Evolutionary conservation across 2,113 vertebrate genomes (phyloP).

Genomic region (Pao palembangensis): DNA sequence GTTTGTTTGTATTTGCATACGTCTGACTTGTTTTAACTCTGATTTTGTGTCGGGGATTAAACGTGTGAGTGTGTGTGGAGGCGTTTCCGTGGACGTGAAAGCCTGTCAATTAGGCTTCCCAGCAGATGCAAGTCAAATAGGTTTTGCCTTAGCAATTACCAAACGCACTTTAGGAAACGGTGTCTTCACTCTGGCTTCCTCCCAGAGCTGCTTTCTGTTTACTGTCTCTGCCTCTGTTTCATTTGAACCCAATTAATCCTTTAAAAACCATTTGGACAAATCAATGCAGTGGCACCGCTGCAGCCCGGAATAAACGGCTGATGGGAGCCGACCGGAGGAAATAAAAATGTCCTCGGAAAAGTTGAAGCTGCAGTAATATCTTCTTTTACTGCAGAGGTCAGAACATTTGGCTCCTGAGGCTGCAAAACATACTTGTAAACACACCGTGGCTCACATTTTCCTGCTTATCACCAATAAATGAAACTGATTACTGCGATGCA

Average conservation of each 20-base stretch:
- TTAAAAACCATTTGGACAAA: constrained; percentile 13
- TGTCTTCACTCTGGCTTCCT: constrained; percentile 8
- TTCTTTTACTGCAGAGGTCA: not conserved
- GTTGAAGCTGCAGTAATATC: not conserved
- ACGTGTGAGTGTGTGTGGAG: not conserved
- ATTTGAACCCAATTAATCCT: constrained; percentile 23
- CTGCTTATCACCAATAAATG: not conserved
- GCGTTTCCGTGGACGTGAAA: not conserved
- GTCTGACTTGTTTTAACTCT: constrained; percentile 10
- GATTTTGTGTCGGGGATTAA: constrained; percentile 1
- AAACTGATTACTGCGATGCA: not conserved
- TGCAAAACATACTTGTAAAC: not conserved
- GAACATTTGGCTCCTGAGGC: not conserved
- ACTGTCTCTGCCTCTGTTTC: constrained; percentile 12
- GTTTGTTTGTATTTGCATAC: constrained; percentile 35
- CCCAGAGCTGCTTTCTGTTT: constrained; percentile 8
- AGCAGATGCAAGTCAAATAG: constrained; percentile 34
- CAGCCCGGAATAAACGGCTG: constrained; percentile 3
- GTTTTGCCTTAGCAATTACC: constrained; percentile 39
- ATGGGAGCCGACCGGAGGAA: constrained; percentile 2
- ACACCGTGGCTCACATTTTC: not conserved
- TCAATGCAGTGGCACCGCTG: not conserved
- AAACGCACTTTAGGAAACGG: constrained; percentile 21
- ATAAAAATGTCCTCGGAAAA: constrained; percentile 13
- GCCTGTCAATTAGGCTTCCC: constrained; percentile 21